Conservation (phyloP, 2,888 invertebrate genomes). For the Microctonus brassicae region DNA sequence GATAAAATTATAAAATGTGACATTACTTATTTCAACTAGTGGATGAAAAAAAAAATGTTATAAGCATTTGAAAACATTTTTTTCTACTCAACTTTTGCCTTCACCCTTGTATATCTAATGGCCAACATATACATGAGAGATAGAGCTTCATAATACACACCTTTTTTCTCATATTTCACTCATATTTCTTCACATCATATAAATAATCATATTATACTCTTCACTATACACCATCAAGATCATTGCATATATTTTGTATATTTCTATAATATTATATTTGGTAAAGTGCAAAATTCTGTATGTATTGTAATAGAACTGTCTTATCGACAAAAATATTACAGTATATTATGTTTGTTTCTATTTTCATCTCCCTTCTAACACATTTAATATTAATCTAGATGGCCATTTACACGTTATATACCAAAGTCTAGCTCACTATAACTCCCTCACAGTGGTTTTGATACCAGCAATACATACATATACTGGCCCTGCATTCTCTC, state of each 20-base stretch:
- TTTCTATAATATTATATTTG: not conserved
- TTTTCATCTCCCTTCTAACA: not conserved
- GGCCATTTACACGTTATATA: slow-evolving; percentile 6
- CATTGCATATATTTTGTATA: not conserved
- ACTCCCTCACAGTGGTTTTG: not conserved
- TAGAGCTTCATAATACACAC: slow-evolving; percentile 2
- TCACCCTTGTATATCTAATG: slow-evolving; percentile 10
- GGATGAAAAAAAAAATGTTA: too few relatives aligned
- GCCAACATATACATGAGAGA: slow-evolving; percentile 14
- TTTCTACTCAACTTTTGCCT: not conserved
- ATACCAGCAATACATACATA: not conserved
- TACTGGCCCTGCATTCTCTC: slow-evolving; percentile 1
- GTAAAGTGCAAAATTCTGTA: slow-evolving; percentile 10
- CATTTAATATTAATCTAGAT: not conserved
- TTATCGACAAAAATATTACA: slow-evolving; percentile 5
- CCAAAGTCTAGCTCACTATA: not conserved
- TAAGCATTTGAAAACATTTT: not conserved
- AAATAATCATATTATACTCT: not conserved
- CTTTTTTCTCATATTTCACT: not conserved
- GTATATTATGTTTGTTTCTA: not conserved
- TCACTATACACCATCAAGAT: not conserved
- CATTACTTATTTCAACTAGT: too few relatives aligned
- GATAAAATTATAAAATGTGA: too few relatives aligned
- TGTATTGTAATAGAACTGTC: not conserved
- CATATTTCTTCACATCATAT: not conserved